These are phyloP conservation scores for Clarias gariepinus DNA, from an alignment of 2,113 vertebrate genomes.

Conservation along the genomic window DNA sequence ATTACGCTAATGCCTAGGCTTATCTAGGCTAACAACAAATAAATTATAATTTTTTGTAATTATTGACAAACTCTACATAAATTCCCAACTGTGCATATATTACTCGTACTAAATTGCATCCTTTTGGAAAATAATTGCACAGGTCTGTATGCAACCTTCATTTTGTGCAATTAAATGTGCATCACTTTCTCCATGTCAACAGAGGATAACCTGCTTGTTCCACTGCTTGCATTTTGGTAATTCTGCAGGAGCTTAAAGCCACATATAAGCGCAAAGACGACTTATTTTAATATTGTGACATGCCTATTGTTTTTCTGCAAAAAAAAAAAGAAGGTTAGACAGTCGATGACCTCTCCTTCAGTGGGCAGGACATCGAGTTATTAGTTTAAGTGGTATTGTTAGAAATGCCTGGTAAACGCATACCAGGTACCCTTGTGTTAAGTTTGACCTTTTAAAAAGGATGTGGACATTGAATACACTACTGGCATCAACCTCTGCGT, in stretches of 20 bases:
- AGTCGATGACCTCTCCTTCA: not conserved
- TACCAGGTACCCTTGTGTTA: not conserved
- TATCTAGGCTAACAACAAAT: too few relatives aligned
- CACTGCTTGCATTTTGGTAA: conserved; percentile 18
- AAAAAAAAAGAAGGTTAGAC: not conserved
- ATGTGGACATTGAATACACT: not conserved
- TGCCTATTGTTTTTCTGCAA: not conserved
- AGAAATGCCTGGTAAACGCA: not conserved
- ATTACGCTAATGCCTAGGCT: too few relatives aligned
- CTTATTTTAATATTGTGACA: not conserved
- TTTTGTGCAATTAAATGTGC: too few relatives aligned
- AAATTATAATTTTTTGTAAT: too few relatives aligned
- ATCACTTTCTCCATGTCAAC: not conserved
- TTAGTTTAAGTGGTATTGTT: not conserved
- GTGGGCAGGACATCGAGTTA: not conserved
- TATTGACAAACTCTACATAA: too few relatives aligned
- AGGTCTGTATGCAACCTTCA: too few relatives aligned
- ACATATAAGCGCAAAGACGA: not conserved
- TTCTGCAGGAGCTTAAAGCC: not conserved
- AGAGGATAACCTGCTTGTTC: conserved; percentile 49
- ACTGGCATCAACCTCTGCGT: not conserved
- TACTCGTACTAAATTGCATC: too few relatives aligned
- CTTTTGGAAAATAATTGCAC: too few relatives aligned
- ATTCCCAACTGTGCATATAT: too few relatives aligned
- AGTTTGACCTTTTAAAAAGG: not conserved